Evolutionary conservation across 2,888 invertebrate genomes (phyloP).

Genomic region (Thelaira solivaga): DNA sequence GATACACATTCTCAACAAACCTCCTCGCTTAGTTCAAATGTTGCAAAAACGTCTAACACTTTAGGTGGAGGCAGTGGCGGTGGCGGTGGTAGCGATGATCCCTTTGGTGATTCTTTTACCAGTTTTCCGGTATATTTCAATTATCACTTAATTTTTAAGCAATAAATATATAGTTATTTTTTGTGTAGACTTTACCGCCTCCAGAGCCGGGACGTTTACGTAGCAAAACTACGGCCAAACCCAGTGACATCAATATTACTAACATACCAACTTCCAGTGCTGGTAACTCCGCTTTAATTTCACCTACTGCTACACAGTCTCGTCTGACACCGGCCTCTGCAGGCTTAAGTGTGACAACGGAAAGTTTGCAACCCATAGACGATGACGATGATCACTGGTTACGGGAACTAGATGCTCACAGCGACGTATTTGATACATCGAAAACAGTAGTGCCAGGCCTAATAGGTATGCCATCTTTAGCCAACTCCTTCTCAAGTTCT

Average conservation of each 20-base stretch:
- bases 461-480: constrained; percentile 57
- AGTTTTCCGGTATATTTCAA: constrained; percentile 75
- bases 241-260: constrained; percentile 26
- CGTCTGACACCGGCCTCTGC: constrained; percentile 35
- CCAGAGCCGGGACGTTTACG: constrained; percentile 76
- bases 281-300: constrained; percentile 65
- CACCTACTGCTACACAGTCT: constrained; percentile 59
- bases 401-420: constrained; percentile 72
- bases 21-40: background rate
- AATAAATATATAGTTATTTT: background rate
- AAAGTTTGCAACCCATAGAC: constrained; percentile 60
- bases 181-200: constrained; percentile 73
- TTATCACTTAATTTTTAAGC: background rate
- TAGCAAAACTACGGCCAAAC: constrained; percentile 72
- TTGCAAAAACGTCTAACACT: constrained; percentile 7
- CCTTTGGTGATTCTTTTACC: constrained; percentile 87
- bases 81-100: constrained; percentile 80
- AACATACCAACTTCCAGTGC: constrained; percentile 29
- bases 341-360: constrained; percentile 12
- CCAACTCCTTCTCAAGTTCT: constrained; percentile 49
- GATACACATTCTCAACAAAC: constrained; percentile 81
- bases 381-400: constrained; percentile 73
- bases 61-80: constrained; percentile 62
- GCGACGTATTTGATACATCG: constrained; percentile 74
- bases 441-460: constrained; percentile 66